Evolutionary conservation across 2,797 vertebrate genomes (phyloP).

Genomic region (Florisuga fusca): DNA sequence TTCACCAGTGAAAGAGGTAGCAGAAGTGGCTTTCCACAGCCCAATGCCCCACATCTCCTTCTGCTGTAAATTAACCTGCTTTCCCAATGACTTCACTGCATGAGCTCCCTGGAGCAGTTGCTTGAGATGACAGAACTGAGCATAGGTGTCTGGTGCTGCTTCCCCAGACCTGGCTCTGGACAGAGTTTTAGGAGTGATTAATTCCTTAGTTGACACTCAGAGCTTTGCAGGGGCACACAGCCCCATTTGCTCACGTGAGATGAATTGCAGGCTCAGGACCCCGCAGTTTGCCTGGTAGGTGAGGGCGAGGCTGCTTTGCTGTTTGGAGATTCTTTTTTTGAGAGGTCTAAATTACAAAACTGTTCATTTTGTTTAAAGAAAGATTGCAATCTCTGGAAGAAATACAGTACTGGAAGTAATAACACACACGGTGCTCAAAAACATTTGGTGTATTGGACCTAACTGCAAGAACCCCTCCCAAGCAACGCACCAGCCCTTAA

Average conservation of each 20-base stretch:
- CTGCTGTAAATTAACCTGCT: constrained; percentile 52
- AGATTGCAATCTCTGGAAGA: constrained; percentile 50
- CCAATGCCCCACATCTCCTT: constrained; percentile 24
- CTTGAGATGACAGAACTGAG: background rate
- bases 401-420: background rate
- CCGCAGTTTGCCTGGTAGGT: background rate
- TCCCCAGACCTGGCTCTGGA: constrained; percentile 11
- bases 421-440: background rate
- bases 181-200: background rate
- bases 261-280: background rate
- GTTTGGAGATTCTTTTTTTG: background rate
- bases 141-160: background rate
- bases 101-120: constrained; percentile 8
- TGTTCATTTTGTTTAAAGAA: constrained; percentile 17
- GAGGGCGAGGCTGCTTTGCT: background rate
- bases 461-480: background rate
- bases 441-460: background rate
- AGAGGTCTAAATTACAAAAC: constrained; percentile 13
- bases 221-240: constrained; percentile 11
- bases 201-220: background rate
- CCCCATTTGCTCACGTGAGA: background rate
- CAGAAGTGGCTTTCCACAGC: constrained; percentile 48
- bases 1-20: constrained; percentile 27
- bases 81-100: constrained; percentile 28
- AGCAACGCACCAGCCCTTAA: background rate